These are phyloP conservation scores for Eidolon helvum DNA, from an alignment of 2,113 vertebrate species.

Conservation along the genomic window DNA sequence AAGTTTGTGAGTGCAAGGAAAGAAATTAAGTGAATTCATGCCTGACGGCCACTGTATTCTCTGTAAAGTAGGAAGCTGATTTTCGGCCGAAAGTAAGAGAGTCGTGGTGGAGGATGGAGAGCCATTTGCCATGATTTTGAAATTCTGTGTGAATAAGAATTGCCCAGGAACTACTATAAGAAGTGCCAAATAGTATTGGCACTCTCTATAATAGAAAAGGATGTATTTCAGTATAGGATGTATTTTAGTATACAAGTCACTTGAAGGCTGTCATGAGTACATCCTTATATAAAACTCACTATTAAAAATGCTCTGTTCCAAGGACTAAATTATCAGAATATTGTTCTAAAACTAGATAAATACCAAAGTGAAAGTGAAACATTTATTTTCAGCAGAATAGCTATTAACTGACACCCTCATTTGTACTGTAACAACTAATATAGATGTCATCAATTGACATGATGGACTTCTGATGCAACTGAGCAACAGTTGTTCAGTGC, in stretches of 20 bases:
- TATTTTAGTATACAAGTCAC: background rate
- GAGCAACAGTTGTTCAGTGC: background rate
- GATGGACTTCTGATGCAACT: background rate
- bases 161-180: background rate
- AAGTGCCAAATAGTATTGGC: background rate
- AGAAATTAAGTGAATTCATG: background rate
- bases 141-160: constrained; percentile 15
- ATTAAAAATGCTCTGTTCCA: background rate
- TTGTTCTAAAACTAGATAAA: constrained; percentile 58
- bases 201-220: background rate
- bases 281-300: constrained; percentile 9
- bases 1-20: background rate
- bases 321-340: background rate
- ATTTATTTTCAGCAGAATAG: constrained; percentile 4
- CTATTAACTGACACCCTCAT: constrained; percentile 38
- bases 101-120: background rate
- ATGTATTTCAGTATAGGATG: background rate
- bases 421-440: constrained; percentile 1
- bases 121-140: background rate
- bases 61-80: background rate
- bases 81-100: constrained; percentile 5
- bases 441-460: background rate
- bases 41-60: background rate
- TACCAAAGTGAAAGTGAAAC: constrained; percentile 22
- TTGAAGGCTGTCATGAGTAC: constrained; percentile 14